Base-by-base conservation (phyloP, 2,888 invertebrate species). In the Melanophora roralis region DNA sequence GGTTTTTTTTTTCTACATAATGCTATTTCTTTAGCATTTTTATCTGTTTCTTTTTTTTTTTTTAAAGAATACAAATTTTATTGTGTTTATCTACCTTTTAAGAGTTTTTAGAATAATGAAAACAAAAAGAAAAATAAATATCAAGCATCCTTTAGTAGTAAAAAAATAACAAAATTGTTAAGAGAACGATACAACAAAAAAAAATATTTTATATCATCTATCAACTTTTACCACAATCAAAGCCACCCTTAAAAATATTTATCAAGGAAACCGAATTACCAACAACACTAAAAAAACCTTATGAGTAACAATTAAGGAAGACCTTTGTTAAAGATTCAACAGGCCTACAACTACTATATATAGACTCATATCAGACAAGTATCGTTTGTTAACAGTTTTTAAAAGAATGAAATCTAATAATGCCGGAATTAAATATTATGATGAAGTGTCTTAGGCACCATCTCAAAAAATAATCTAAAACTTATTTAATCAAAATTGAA, bases 201-300 rank as follows among this genome's bases (percentile, higher is more conserved):
- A 27, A 27, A 27, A 27, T 5, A 27, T 5, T n/a, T n/a, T 27
- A 27, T 55, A 75, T 75, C 72, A 71, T 76, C 69, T 59, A 74
- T 74, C 62, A 81, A 69, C 45, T 67, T 78, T 71, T 81, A 64
- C 69, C 78, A 81, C 74, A 81, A 78, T 75, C 74, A 78, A 80
- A 69, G 73, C 27, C 71, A 69, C 77, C 73, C 71, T 73, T 72
- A 72, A 75, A 80, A 57, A n/a, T 69, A 64, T 72, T 68, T 76
- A 53, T 73, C 49, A 62, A 72, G 68, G 51, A 77, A 72, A 53
- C 57, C 57, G 34, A 71, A 71, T 74, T 67, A 43, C 68, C 49
- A 53, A 45, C 14, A 49, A 49, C 64, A 59, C 34, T 51, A 43
- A 8, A 43, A 45, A 32, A 38, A 62, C 49, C 67, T 32, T 59